Evolutionary conservation across 2,797 vertebrate species (phyloP).

Genomic region (Sebastes minor): DNA sequence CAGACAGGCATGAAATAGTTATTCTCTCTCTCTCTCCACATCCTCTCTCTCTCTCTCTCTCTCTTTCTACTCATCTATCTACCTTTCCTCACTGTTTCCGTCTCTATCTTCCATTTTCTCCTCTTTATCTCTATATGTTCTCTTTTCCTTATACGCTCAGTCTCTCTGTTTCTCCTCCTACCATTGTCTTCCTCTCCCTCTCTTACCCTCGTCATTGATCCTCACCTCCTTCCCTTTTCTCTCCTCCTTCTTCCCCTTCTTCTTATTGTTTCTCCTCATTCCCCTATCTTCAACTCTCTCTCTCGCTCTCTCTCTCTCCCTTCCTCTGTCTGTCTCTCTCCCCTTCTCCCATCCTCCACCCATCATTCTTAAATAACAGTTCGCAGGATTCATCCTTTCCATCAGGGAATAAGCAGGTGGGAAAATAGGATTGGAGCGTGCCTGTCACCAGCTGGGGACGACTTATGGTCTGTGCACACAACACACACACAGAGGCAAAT

Average conservation of each 20-base stretch:
- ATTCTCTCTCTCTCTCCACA: conserved; percentile 67
- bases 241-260: not conserved
- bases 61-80: conserved; percentile 43
- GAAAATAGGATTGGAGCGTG: conserved; percentile 82
- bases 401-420: conserved; percentile 82
- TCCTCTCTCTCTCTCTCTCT: conserved; percentile 29
- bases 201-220: conserved; percentile 6
- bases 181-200: conserved; percentile 64
- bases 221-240: not conserved
- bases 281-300: conserved; percentile 5
- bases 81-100: conserved; percentile 27
- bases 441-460: conserved; percentile 77
- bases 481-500: conserved; percentile 39
- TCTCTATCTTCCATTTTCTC: conserved; percentile 44
- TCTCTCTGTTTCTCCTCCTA: conserved; percentile 43
- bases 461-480: conserved; percentile 59
- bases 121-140: conserved; percentile 40
- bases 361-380: conserved; percentile 87
- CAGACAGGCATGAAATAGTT: conserved; percentile 93
- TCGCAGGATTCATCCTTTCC: conserved; percentile 84
- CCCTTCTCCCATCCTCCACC: conserved; percentile 39
- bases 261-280: conserved; percentile 14
- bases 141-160: conserved; percentile 7
- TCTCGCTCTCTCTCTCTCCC: not conserved
- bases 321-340: not conserved